Base-by-base conservation (phyloP, 2,113 vertebrate species). In the Theristicus caerulescens region DNA sequence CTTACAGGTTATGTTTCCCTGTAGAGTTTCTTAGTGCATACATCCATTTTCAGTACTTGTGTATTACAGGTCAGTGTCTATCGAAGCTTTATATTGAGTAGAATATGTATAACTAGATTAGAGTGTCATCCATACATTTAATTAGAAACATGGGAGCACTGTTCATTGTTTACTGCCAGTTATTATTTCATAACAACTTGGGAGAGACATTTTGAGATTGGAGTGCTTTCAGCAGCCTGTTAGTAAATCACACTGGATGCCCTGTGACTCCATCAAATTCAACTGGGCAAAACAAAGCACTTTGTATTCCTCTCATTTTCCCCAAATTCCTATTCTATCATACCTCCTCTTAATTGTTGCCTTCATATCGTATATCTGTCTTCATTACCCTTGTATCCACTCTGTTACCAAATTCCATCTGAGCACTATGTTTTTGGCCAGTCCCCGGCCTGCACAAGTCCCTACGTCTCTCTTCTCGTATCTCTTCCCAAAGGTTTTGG, bases 351-450 rank as follows among this genome's bases (percentile, higher is more conserved):
- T 52, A 52, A 32, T 20, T 82, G 12, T 38, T 66, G 47, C 24
- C 31, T 74, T 67, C 15, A 4, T 54, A 7, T 64, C 0, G 0
- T 29, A 34, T 5, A 3, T 19, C 22, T 57, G 3, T 78, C n/a
- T 80, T 59, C 27, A 49, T 55, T 86, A 59, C 16, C 15, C 8
- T 36, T 65, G 7, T 25, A 31, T 73, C n/a, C 17, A 27, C 20
- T 71, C 46, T 44, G 61, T 82, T 38, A 54, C 21, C 25, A 66
- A 31, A 77, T 62, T 42, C 55, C 38, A 4, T 13, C 54, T 13
- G 5, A 87, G 22, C 4, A 1, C 13, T 1, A 0, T 31, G 15
- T 40, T 86, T 70, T 52, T 38, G 16, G 71, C 21, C 40, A 40
- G 52, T 70, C 6, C 34, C 5, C 3, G 46, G 10, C 34, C 40